Evolutionary conservation across 2,888 invertebrate species (phyloP).

Genomic region (Campoplex nolae): DNA sequence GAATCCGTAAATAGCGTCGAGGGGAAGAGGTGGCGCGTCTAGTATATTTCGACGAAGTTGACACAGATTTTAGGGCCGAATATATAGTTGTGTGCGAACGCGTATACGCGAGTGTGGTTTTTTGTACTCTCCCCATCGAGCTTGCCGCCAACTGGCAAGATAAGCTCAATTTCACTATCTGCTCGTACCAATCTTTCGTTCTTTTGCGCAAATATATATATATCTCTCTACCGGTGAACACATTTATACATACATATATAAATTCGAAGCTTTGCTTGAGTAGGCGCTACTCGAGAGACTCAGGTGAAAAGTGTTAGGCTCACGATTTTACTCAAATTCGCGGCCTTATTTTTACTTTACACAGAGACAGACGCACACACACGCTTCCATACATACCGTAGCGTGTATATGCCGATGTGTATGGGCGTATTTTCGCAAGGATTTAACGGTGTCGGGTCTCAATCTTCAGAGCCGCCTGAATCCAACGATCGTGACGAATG

Average conservation of each 20-base stretch:
- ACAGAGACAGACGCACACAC: not conserved
- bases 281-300: not conserved
- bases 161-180: slow-evolving; percentile 64
- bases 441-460: slow-evolving; percentile 47
- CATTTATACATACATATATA: not conserved
- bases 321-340: slow-evolving; percentile 52
- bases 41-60: slow-evolving; percentile 35
- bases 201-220: not conserved
- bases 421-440: slow-evolving; percentile 42
- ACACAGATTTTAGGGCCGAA: slow-evolving; percentile 28
- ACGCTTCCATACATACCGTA: not conserved
- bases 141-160: slow-evolving; percentile 51
- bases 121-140: slow-evolving; percentile 18
- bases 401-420: slow-evolving; percentile 7
- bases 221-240: no score
- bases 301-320: slow-evolving; percentile 38
- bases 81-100: slow-evolving; percentile 3
- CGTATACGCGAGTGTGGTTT: not conserved
- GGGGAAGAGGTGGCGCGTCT: not conserved
- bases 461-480: slow-evolving; percentile 64
- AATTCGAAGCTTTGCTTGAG: slow-evolving; percentile 13
- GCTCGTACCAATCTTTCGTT: slow-evolving; percentile 43
- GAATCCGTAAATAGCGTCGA: not conserved
- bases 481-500: slow-evolving; percentile 66
- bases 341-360: slow-evolving; percentile 34